A percentile compares a stretch with the other conserved stretches of the same genome.
phyloP scores from a whole-genome alignment of 2,888 invertebrate genomes.

The Bellardia pandia region DNA sequence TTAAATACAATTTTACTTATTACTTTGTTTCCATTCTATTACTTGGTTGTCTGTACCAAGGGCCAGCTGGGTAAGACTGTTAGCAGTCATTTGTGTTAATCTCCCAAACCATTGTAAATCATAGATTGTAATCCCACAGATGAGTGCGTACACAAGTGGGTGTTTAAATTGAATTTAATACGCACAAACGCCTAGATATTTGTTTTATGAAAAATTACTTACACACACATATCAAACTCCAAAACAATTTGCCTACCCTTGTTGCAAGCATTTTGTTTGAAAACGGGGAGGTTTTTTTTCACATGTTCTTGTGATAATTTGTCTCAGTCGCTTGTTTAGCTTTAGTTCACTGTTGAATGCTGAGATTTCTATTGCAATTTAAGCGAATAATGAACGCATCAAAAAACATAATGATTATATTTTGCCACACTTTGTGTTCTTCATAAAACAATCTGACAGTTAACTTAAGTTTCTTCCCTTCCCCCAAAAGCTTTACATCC shows the following conservation, averaged over 20 bases:
- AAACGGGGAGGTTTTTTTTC: slow-evolving; percentile 37
- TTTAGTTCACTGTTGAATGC: slow-evolving; percentile 28
- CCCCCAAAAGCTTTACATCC: neutral
- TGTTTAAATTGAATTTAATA: slow-evolving; percentile 79
- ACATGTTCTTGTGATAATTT: slow-evolving; percentile 50
- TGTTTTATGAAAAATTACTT: slow-evolving; percentile 75
- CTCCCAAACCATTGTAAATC: slow-evolving; percentile 60
- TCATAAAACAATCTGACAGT: slow-evolving; percentile 73
- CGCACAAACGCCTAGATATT: slow-evolving; percentile 76
- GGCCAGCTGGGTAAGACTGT: neutral
- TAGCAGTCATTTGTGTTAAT: slow-evolving; percentile 59
- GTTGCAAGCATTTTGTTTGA: slow-evolving; percentile 6
- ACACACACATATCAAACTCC: slow-evolving; percentile 8
- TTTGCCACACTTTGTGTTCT: slow-evolving; percentile 71
- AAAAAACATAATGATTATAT: slow-evolving; percentile 79
- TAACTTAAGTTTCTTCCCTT: slow-evolving; percentile 71
- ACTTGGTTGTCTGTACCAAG: neutral
- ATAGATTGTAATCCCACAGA: slow-evolving; percentile 77
- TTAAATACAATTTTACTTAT: slow-evolving; percentile 47
- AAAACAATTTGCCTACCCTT: neutral
- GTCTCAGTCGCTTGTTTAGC: slow-evolving; percentile 69
- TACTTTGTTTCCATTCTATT: neutral
- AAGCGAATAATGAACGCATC: slow-evolving; percentile 83
- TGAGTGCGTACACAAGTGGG: slow-evolving; percentile 82
- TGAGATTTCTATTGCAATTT: slow-evolving; percentile 76